Evolutionary conservation across 1,140 invertebrate species (phyloP).

Genomic region (Lepidurus arcticus): DNA sequence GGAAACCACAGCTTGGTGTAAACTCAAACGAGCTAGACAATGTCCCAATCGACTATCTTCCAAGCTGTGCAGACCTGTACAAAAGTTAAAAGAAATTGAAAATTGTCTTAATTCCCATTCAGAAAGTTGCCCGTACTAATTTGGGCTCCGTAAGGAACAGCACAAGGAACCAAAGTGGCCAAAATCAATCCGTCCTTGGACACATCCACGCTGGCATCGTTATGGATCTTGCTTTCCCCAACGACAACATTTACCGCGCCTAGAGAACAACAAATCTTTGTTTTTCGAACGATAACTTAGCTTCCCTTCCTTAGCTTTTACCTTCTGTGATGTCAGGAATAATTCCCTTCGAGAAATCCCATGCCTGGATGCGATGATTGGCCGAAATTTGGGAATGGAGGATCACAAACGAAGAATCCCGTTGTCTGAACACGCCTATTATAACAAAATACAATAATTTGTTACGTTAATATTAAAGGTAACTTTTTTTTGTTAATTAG

Average conservation of each 20-base stretch:
- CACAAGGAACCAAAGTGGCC: conserved; percentile 60
- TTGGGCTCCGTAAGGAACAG: conserved; percentile 30
- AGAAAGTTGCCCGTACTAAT: not conserved
- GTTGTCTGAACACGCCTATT: not conserved
- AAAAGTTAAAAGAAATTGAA: conserved; percentile 26
- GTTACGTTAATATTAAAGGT: not conserved
- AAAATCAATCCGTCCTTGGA: conserved; percentile 71
- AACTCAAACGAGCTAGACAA: conserved; percentile 65
- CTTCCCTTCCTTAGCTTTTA: conserved; percentile 45
- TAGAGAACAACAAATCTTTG: conserved; percentile 42
- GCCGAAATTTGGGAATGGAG: conserved; percentile 40
- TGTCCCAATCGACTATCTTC: conserved; percentile 64
- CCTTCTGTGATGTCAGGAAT: conserved; percentile 69
- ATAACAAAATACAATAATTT: not conserved
- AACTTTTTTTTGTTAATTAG: too few species aligned
- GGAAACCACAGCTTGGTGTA: conserved; percentile 71
- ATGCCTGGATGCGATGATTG: conserved; percentile 70
- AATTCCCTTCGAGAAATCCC: conserved; percentile 66
- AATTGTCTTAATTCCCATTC: not conserved
- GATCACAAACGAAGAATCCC: conserved; percentile 30
- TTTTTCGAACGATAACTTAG: conserved; percentile 18
- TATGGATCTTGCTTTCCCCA: conserved; percentile 73
- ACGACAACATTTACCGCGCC: conserved; percentile 71
- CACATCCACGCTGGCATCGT: conserved; percentile 78
- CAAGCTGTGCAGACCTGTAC: conserved; percentile 69